Base-by-base conservation (phyloP, 2,797 vertebrate species). In the Buceros bicornis region DNA sequence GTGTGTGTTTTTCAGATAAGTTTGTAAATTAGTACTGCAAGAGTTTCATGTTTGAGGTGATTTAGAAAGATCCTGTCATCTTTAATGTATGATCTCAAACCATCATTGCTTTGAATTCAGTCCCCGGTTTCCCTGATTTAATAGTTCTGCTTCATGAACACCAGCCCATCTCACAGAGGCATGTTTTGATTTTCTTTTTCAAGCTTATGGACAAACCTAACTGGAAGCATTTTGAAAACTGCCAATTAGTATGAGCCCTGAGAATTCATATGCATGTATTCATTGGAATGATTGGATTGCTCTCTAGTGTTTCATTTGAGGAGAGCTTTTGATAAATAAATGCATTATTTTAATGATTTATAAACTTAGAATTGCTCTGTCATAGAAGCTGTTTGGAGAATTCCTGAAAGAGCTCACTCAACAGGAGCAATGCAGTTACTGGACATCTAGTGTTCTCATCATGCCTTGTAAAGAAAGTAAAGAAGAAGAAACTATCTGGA, bases 1-100 rank as follows among this genome's bases (percentile, higher is more conserved):
- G 78, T 94, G 71, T 97, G 88, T 94, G 54, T 96, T 95, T 97
- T 95, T 87, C 86, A 92, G 86, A 89, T 76, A 87, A 40, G 42
- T 91, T 90, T 87, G 25, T 77, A 89, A 84, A 91, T 93, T 89
- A 53, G 31, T 65, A 26, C 54, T 89, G 57, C 29, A 74, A 93
- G n/a, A 64, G 37, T 94, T 95, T 87, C 15, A 45, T 82, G 87
- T 97, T 72, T 82, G 74, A 94, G 91, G 86, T 93, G 92, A 93
- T 82, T 89, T 91, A 78, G 76, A 87, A 90, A 90, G 74, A 89
- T 80, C 25, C 74, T 93, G 88, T 95, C 92, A 94, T 95, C 86
- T 96, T 92, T 94, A 95, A 91, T 95, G 86, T 69, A 87, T 92
- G 83, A 92, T 95, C 81, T 91, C 65, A 93, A 90, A 45, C 70